Percentiles rank a stretch among this genome's conserved stretches.
Evolutionary conservation across 1,140 invertebrate species (phyloP).

Genomic region (Venturia canescens): DNA sequence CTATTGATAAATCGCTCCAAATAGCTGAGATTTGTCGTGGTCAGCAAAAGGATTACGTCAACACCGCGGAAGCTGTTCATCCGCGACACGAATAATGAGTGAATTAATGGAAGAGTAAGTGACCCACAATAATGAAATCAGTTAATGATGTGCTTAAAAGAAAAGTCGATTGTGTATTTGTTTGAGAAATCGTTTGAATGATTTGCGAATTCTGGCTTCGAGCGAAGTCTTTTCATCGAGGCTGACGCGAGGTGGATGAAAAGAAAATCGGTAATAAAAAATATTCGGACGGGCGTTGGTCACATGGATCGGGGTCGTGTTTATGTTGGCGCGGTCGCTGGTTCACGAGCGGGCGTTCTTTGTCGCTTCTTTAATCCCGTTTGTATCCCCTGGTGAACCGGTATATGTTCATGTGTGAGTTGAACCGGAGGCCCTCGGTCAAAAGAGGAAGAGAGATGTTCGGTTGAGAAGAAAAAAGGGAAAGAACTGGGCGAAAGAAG

Average conservation of each 20-base stretch:
- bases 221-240: background rate
- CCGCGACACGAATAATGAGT: no score
- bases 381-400: conserved; percentile 26
- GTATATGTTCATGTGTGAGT: conserved; percentile 33
- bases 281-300: background rate
- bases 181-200: no score
- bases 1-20: no score
- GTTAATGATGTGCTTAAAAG: no score
- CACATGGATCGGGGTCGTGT: conserved; percentile 5
- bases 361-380: conserved; percentile 42
- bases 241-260: background rate
- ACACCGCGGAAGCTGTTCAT: no score
- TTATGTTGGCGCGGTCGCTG: background rate
- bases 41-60: no score
- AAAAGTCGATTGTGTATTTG: no score
- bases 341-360: background rate
- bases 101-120: no score
- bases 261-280: conserved; percentile 11
- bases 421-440: background rate
- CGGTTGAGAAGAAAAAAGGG: background rate
- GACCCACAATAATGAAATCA: no score
- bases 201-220: no score
- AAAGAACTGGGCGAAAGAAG: conserved; percentile 25
- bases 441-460: background rate
- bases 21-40: no score